Evolutionary conservation across 2,888 invertebrate species (phyloP).

Genomic region (Protophormia terraenovae): DNA sequence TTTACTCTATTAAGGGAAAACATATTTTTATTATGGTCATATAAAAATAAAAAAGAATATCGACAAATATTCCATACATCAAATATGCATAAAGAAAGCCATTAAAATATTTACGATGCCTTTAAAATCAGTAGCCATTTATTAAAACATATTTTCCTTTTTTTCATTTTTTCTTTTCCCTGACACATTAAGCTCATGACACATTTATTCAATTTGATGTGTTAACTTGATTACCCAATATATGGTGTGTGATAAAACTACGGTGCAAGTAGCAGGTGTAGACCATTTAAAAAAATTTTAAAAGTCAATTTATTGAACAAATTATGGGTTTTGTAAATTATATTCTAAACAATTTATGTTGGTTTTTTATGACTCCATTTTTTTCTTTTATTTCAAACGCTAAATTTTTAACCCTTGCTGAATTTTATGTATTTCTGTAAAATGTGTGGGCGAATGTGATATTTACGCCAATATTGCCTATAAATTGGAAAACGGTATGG

Average conservation of each 20-base stretch:
- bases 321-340: conserved; percentile 60
- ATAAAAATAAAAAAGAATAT: too few relatives aligned
- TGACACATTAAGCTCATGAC: conserved; percentile 36
- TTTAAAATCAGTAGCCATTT: conserved; percentile 38
- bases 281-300: conserved; percentile 34
- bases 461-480: not conserved
- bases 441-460: not conserved
- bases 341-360: conserved; percentile 61
- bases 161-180: not conserved
- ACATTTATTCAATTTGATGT: conserved; percentile 62
- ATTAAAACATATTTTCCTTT: not conserved
- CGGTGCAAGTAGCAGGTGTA: conserved; percentile 28
- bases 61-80: not conserved
- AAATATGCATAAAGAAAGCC: conserved; percentile 8
- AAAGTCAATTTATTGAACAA: conserved; percentile 62
- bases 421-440: not conserved
- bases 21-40: conserved; percentile 7
- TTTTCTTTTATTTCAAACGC: conserved; percentile 22
- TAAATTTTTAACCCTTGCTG: conserved; percentile 47
- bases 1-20: not conserved
- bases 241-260: not conserved
- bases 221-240: conserved; percentile 49
- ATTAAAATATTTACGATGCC: conserved; percentile 53
- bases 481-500: conserved; percentile 9
- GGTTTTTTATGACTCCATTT: conserved; percentile 39